Conservation (phyloP, 35 echinoderm and acorn worm genomes). For the Lytechinus pictus region DNA sequence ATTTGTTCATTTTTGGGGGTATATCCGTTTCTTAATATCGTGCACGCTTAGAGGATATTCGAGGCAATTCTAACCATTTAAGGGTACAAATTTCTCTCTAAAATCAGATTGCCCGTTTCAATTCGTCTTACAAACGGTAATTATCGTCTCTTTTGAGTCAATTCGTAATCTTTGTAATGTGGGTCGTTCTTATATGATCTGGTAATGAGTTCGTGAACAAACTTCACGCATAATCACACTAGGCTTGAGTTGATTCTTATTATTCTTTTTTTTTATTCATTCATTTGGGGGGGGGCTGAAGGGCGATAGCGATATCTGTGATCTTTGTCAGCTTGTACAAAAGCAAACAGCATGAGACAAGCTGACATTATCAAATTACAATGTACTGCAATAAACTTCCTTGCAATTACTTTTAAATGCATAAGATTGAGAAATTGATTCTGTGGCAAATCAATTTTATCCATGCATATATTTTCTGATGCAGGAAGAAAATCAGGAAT, state of each 20-base stretch:
- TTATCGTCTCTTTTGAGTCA: constrained; percentile 4
- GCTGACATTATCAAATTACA: too few species aligned
- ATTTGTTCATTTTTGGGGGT: constrained; percentile 13
- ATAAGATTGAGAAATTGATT: too few species aligned
- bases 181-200: neutral
- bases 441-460: too few species aligned
- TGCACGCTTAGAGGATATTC: constrained; percentile 6
- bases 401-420: too few species aligned
- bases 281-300: too few species aligned
- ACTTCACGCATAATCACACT: neutral
- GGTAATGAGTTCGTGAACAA: constrained; percentile 38
- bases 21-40: constrained; percentile 40
- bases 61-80: neutral
- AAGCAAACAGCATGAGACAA: too few species aligned
- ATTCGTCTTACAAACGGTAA: neutral
- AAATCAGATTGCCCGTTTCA: neutral
- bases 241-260: neutral
- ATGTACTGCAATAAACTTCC: too few species aligned
- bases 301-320: too few species aligned
- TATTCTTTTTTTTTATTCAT: too few species aligned
- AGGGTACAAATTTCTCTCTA: neutral
- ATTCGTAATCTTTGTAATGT: neutral
- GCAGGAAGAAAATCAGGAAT: too few species aligned
- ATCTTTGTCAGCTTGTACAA: too few species aligned
- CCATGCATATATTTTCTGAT: too few species aligned